Conservation (phyloP, 2,113 vertebrate species). For the Ammodytes marinus region DNA sequence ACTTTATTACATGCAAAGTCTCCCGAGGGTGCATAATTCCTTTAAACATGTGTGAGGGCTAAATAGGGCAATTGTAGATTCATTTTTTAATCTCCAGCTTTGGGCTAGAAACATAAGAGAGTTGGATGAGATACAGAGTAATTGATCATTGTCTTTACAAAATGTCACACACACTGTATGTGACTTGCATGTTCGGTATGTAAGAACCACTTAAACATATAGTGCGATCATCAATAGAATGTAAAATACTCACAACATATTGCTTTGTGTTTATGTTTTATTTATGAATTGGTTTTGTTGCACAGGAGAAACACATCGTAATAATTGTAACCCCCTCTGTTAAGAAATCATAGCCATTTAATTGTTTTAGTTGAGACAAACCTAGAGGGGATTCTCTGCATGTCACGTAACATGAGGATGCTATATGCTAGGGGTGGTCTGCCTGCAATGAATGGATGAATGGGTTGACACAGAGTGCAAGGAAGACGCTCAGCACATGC, state of each 20-base stretch:
- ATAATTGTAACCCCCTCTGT: conserved; percentile 8
- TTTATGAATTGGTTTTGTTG: conserved; percentile 2
- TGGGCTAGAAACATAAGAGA: conserved; percentile 36
- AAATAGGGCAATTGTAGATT: conserved; percentile 65
- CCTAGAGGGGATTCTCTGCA: conserved; percentile 48
- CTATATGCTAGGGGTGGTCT: conserved; percentile 50
- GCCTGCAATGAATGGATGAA: conserved; percentile 68
- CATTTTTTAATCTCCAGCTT: conserved; percentile 58
- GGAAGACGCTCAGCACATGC: conserved; percentile 61
- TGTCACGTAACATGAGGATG: conserved; percentile 55
- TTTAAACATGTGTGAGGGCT: conserved; percentile 75
- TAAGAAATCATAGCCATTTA: conserved; percentile 23
- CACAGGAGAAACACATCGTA: not conserved
- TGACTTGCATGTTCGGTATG: conserved; percentile 24
- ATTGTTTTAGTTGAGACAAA: conserved; percentile 53
- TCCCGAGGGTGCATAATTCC: conserved; percentile 67
- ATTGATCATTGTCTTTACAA: conserved; percentile 57
- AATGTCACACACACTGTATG: conserved; percentile 32
- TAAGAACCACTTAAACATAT: conserved; percentile 13
- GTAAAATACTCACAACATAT: not conserved
- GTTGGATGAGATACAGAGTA: conserved; percentile 46
- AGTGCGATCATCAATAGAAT: not conserved
- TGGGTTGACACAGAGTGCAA: conserved; percentile 61
- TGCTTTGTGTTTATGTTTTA: conserved; percentile 1
- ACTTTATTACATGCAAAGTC: conserved; percentile 78